These are phyloP conservation scores for Hyppa rectilinea DNA, from an alignment of 2,888 invertebrate genomes.

Conservation along the genomic window DNA sequence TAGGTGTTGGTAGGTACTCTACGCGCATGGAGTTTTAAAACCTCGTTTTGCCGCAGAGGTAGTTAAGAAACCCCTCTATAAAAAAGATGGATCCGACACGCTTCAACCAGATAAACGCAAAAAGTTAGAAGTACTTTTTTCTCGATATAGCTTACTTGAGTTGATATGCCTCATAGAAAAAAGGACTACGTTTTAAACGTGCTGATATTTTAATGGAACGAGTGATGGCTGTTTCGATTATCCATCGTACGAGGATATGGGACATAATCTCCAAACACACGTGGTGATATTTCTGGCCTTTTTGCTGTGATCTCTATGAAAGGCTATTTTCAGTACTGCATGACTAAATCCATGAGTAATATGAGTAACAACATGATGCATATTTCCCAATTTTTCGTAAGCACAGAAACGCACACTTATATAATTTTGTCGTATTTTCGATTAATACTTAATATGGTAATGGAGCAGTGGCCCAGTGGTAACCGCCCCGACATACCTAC, in stretches of 20 bases:
- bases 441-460: too few relatives aligned
- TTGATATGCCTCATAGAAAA: neutral
- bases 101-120: neutral
- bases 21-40: constrained; percentile 34
- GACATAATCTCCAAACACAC: neutral
- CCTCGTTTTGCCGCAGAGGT: constrained; percentile 23
- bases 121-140: neutral
- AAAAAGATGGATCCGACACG: constrained; percentile 7
- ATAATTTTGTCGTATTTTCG: too few relatives aligned
- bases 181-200: too few relatives aligned
- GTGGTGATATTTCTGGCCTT: neutral
- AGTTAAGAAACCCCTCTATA: constrained; percentile 13
- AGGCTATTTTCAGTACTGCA: neutral
- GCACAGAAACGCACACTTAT: too few relatives aligned
- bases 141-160: neutral
- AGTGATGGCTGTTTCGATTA: neutral
- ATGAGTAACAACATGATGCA: too few relatives aligned
- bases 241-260: neutral
- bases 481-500: too few relatives aligned
- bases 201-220: neutral
- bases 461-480: too few relatives aligned
- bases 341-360: too few relatives aligned
- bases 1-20: constrained; percentile 30
- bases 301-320: neutral
- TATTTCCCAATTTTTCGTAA: too few relatives aligned